Percentiles rank a stretch among this genome's conserved stretches.
phyloP scores from a whole-genome alignment of 2,888 invertebrate species.

The Callimorpha dominula region DNA sequence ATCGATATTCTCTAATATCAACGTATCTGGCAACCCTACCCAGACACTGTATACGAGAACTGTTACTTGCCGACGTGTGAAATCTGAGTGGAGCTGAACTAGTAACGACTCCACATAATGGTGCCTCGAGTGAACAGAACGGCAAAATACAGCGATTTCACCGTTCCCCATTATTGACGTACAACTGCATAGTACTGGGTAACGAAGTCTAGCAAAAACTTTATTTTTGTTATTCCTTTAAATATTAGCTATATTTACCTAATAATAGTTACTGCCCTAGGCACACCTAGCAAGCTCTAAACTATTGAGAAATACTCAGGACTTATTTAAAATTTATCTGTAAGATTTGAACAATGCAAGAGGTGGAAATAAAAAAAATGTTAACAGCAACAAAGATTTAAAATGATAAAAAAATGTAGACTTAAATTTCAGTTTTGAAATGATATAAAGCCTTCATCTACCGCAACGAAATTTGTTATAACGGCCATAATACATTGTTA shows the following conservation, averaged over 20 bases:
- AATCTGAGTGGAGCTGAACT: constrained; percentile 25
- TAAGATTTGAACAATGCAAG: no score
- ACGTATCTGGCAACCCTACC: constrained; percentile 1
- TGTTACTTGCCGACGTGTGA: constrained; percentile 33
- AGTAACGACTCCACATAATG: constrained; percentile 31
- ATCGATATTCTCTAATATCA: background rate
- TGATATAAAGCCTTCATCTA: no score
- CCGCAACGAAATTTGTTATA: background rate
- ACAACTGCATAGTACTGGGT: constrained; percentile 18
- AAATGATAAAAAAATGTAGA: no score
- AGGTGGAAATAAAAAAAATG: no score
- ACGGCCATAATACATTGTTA: background rate
- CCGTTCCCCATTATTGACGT: constrained; percentile 22
- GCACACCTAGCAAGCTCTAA: no score
- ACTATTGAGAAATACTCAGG: no score
- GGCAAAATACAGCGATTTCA: constrained; percentile 27
- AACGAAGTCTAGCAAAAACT: constrained; percentile 12
- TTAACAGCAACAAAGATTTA: no score
- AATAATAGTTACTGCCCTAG: no score
- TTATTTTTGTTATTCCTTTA: background rate
- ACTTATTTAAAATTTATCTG: no score
- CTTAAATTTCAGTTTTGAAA: no score
- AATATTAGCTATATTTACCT: no score
- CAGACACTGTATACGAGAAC: constrained; percentile 19
- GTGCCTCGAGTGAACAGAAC: constrained; percentile 25